phyloP scores from a whole-genome alignment of 2,113 vertebrate species.

The Zosterops pallidus region DNA sequence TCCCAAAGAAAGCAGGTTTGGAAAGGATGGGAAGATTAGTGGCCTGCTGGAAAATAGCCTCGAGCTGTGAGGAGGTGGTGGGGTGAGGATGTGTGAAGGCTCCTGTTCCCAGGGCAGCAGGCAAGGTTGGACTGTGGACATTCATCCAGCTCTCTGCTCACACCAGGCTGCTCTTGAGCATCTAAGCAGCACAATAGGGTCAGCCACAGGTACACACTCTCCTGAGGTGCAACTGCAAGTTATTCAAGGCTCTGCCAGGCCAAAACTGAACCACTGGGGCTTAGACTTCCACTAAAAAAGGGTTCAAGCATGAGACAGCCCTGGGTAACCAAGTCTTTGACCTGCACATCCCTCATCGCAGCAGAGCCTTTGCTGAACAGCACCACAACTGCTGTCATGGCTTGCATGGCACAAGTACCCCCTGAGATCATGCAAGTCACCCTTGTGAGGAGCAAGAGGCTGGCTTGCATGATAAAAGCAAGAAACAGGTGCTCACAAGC shows the following conservation, averaged over 20 bases:
- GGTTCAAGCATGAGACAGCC: background rate
- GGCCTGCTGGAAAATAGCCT: background rate
- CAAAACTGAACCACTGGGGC: background rate
- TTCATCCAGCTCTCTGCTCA: background rate
- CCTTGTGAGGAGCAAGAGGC: background rate
- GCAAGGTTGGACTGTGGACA: background rate
- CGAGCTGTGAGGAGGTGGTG: rapidly evolving
- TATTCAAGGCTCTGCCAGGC: background rate
- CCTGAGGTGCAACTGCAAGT: background rate
- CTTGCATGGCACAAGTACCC: background rate
- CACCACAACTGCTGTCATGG: background rate
- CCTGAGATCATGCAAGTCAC: background rate
- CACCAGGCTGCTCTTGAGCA: background rate
- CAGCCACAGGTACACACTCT: background rate
- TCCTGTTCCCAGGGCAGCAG: background rate
- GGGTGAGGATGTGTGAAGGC: background rate
- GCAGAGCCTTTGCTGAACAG: background rate
- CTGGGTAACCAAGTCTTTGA: background rate
- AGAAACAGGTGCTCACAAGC: background rate
- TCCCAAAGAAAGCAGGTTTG: background rate
- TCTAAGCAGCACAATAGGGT: background rate
- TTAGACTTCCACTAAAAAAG: background rate
- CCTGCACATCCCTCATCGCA: background rate
- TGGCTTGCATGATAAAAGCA: background rate
- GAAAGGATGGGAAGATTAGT: background rate